Conservation (phyloP, 1,140 invertebrate species). For the Drosophila teissieri region DNA sequence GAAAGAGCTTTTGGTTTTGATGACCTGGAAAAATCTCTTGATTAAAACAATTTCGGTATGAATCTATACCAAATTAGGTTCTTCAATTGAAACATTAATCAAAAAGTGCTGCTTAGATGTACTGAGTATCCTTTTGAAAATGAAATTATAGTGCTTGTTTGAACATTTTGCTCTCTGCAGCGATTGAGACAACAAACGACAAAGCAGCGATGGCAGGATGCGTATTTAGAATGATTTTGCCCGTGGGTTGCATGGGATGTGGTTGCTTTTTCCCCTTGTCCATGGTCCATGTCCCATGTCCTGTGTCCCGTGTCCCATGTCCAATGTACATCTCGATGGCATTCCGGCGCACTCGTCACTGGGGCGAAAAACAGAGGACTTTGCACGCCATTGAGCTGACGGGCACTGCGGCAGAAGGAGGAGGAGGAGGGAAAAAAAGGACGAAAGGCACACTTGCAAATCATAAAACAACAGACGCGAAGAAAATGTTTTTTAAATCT, state of each 20-base stretch:
- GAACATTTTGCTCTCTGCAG: constrained; percentile 10
- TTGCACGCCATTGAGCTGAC: constrained; percentile 78
- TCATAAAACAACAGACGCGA: constrained; percentile 84
- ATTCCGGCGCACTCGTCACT: constrained; percentile 42
- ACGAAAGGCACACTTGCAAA: constrained; percentile 76
- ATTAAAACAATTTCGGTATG: no score
- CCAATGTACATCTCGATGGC: constrained; percentile 14
- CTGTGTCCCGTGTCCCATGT: background rate
- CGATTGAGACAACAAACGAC: constrained; percentile 29
- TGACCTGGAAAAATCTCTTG: no score
- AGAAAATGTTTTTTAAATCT: constrained; percentile 84
- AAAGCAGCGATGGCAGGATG: constrained; percentile 17
- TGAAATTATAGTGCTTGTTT: background rate
- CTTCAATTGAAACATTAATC: no score
- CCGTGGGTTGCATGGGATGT: constrained; percentile 25
- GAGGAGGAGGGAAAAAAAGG: background rate
- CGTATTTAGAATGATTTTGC: constrained; percentile 47
- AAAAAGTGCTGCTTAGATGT: background rate
- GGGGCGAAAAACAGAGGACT: constrained; percentile 74
- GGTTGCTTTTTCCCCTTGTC: constrained; percentile 15
- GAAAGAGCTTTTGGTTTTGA: no score
- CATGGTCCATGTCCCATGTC: constrained; percentile 4
- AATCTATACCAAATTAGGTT: no score
- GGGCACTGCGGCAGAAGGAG: constrained; percentile 26
- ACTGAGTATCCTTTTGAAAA: background rate